These are phyloP conservation scores for Petrolisthes manimaculis DNA, from an alignment of 2,888 invertebrate species.

Conservation along the genomic window DNA sequence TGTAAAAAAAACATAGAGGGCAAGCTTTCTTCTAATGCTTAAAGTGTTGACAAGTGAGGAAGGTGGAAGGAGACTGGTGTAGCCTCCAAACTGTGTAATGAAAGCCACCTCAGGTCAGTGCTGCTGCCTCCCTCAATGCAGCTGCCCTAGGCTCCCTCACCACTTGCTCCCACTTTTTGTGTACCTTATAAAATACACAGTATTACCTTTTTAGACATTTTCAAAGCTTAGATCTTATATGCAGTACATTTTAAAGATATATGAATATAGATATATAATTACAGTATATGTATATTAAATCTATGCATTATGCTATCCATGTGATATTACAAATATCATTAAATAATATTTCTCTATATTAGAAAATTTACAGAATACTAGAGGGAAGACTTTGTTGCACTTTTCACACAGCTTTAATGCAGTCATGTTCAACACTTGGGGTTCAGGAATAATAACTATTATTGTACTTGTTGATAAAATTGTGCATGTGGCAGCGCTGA, in stretches of 20 bases:
- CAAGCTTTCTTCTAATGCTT: no score
- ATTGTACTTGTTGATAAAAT: neutral
- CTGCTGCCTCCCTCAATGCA: neutral
- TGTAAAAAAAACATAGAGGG: no score
- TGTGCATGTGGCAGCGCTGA: constrained; percentile 4
- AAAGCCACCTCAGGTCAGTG: neutral
- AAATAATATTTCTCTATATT: neutral
- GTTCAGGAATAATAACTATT: neutral
- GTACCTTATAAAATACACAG: neutral
- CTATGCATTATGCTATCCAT: neutral
- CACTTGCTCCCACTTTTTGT: no score
- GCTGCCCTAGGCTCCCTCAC: neutral
- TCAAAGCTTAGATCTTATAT: neutral
- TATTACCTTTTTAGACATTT: constrained; percentile 15
- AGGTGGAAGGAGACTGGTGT: no score
- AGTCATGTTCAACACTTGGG: neutral
- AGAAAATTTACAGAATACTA: neutral
- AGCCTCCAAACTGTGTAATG: no score
- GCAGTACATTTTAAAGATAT: constrained; percentile 2
- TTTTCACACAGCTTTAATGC: constrained; percentile 5
- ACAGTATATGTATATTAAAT: neutral
- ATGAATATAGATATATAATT: neutral
- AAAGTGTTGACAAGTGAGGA: no score
- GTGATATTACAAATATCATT: constrained; percentile 9
- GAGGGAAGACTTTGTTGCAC: neutral